Evolutionary conservation across 2,797 vertebrate species (phyloP), one percentile per base, ranked within the genome.

Genomic region (Esox masquinongy): DNA sequence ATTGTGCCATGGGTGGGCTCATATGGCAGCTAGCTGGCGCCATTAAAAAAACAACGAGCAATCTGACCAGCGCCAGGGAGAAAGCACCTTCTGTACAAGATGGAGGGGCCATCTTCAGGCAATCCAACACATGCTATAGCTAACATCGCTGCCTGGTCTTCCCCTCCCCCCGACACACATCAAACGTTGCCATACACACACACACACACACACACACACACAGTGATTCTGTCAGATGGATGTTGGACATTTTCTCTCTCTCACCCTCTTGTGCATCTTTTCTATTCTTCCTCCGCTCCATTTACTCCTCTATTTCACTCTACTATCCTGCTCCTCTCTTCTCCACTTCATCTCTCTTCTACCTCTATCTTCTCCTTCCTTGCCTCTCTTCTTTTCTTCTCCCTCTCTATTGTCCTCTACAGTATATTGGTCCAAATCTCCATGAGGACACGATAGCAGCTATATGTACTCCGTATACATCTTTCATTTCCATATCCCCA

Each of bases 101-200:
- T 76, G 75, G 70, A 75, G 76, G 76, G 77, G 53, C 39, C 22
- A 78, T 75, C 81, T 82, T 68, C 5, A 63, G 78, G 77, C 78
- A 77, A 79, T 79, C 29, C 74, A 74, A 74, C 75, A 76, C 64
- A 66, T 71, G 72, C 34, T 43, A 68, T 34, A 68, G 16, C 39
- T n/a, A 47, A 59, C 14, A 31, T n/a, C 34, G n/a, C 79, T 72
- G 71, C 72, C 51, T 14, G 26, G 36, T 24, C 81, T 15, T 36
- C 22, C 68, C 75, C 47, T 43, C 72, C 4, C 63, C 15, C 63
- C 16, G 1, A 3, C 51, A 16, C 51, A 3, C 51, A 17, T 17
- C 36, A 39, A 39, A 8, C 5, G 36, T 39, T 39, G 36, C 36
- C 5, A 6, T 4, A 39, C 36, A 47, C 43, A 47, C 43, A 47